Evolutionary conservation across 1,140 invertebrate species (phyloP).

Genomic region (Hyles euphorbiae): DNA sequence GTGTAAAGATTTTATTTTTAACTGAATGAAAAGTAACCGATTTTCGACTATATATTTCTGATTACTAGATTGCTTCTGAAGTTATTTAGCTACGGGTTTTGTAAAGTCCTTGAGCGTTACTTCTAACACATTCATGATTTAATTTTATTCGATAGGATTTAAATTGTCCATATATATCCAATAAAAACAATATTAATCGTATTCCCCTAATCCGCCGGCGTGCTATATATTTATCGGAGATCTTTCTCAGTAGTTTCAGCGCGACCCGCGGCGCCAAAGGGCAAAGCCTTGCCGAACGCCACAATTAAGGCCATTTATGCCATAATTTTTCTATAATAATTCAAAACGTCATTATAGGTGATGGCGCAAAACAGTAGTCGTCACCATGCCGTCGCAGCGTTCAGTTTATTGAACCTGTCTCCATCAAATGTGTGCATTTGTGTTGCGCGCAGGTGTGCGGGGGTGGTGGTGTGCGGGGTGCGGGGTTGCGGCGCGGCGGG

Average conservation of each 20-base stretch:
- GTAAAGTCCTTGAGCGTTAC: too few relatives aligned
- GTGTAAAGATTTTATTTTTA: too few relatives aligned
- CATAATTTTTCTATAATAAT: conserved; percentile 46
- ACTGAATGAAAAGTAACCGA: too few relatives aligned
- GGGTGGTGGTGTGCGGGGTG: conserved; percentile 24
- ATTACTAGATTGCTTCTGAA: too few relatives aligned
- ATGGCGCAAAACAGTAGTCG: conserved; percentile 43
- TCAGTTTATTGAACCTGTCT: conserved; percentile 59
- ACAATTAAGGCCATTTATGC: conserved; percentile 35
- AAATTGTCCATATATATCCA: too few relatives aligned
- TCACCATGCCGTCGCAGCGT: conserved; percentile 38
- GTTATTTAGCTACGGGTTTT: too few relatives aligned
- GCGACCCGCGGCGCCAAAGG: conserved; percentile 21
- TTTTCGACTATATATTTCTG: too few relatives aligned
- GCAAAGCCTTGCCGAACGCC: conserved; percentile 22
- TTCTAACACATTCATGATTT: too few relatives aligned
- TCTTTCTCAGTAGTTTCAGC: conserved; percentile 24
- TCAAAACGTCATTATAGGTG: conserved; percentile 48
- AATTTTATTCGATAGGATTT: too few relatives aligned
- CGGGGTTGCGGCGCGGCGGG: conserved; percentile 4
- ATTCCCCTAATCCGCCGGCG: too few relatives aligned
- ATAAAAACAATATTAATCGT: too few relatives aligned
- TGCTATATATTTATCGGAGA: conserved; percentile 3
- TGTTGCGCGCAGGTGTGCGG: conserved; percentile 29
- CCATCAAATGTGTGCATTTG: conserved; percentile 49